A percentile compares a stretch with the other conserved stretches of the same genome.
Conservation (phyloP, 1,140 invertebrate genomes). For the Drosophila aff. region DNA sequence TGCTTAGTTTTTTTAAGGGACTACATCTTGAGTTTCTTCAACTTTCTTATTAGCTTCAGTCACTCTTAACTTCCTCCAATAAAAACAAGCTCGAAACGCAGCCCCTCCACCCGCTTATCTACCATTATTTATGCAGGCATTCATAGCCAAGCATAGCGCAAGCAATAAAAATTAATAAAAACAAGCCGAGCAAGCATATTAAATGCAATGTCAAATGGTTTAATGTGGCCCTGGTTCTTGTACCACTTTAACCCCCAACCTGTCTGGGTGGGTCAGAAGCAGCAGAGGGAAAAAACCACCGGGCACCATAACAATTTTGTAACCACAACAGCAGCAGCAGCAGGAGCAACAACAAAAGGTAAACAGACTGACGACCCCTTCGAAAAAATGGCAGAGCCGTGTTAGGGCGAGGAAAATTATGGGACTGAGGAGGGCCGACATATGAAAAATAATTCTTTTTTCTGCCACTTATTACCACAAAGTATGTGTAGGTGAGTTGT, state of each 20-base stretch:
- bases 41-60: not conserved
- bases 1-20: not conserved
- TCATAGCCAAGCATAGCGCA: slow-evolving; percentile 45
- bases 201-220: slow-evolving; percentile 81
- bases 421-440: slow-evolving; percentile 45
- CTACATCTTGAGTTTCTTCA: not conserved
- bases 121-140: slow-evolving; percentile 47
- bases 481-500: slow-evolving; percentile 40
- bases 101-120: slow-evolving; percentile 7
- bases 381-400: slow-evolving; percentile 55
- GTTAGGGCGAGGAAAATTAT: slow-evolving; percentile 58
- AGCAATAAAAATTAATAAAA: slow-evolving; percentile 81
- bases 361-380: slow-evolving; percentile 65
- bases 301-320: slow-evolving; percentile 72
- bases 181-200: slow-evolving; percentile 70
- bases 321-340: slow-evolving; percentile 65
- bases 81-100: not conserved
- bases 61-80: not conserved
- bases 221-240: slow-evolving; percentile 54
- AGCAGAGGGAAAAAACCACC: slow-evolving; percentile 31
- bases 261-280: slow-evolving; percentile 21
- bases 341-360: slow-evolving; percentile 55
- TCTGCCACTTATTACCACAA: slow-evolving; percentile 60
- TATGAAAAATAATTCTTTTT: slow-evolving; percentile 78
- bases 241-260: slow-evolving; percentile 56